Percentiles rank a stretch among this genome's conserved stretches.
Conservation (phyloP, 2,797 vertebrate genomes). For the Nannoperca australis region DNA sequence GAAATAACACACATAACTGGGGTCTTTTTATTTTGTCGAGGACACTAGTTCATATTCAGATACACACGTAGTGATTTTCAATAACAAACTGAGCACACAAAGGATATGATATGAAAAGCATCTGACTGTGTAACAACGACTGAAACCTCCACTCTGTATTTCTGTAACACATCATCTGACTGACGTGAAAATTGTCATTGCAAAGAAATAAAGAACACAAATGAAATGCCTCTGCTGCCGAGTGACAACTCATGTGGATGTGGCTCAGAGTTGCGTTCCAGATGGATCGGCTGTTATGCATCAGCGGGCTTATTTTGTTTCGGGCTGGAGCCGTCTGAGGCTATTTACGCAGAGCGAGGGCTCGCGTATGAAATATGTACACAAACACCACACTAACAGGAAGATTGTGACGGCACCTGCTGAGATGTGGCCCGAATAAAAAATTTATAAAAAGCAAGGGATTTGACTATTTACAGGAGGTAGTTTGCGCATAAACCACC, state of each 20-base stretch:
- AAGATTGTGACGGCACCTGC: conserved; percentile 65
- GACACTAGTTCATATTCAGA: conserved; percentile 30
- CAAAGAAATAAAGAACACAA: conserved; percentile 19
- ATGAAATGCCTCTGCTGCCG: conserved; percentile 20
- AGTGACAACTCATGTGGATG: conserved; percentile 33
- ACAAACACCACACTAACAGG: conserved; percentile 58
- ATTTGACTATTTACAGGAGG: conserved; percentile 23
- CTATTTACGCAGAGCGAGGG: conserved; percentile 56
- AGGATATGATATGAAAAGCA: conserved; percentile 40
- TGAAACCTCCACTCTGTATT: conserved; percentile 22
- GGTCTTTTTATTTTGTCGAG: conserved; percentile 19
- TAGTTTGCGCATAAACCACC: conserved; percentile 27
- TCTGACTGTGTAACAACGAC: conserved; percentile 41
- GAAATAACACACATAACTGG: conserved; percentile 23
- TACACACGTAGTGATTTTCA: conserved; percentile 42
- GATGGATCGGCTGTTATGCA: conserved; percentile 61
- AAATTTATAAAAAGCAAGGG: not conserved
- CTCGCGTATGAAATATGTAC: conserved; percentile 59
- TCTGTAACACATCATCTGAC: conserved; percentile 26
- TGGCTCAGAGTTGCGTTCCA: conserved; percentile 41
- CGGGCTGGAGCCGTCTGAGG: conserved; percentile 45
- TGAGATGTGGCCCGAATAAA: conserved; percentile 28
- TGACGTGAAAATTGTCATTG: conserved; percentile 51
- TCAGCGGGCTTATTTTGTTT: conserved; percentile 60
- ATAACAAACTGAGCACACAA: not conserved